Base-by-base conservation (phyloP, 2,113 vertebrate species). In the Cololabis saira region DNA sequence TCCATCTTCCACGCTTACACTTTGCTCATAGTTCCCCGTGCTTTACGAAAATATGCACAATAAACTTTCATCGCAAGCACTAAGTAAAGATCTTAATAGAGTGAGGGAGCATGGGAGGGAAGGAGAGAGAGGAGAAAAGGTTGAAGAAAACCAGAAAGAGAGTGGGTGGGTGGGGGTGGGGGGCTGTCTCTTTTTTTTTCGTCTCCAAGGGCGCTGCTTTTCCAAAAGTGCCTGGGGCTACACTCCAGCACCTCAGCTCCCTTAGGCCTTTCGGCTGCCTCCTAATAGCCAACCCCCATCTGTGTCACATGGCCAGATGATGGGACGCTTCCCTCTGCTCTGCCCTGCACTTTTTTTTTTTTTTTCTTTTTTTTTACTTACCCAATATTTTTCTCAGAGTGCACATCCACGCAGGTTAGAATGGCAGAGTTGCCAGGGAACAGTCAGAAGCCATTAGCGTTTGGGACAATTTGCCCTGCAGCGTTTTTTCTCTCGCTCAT, bases 361-460 rank as follows among this genome's bases (percentile, higher is more conserved):
- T 67, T 37, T 37, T 76, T 67, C 10, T 37, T 37, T 37, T 37
- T 37, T 37, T 45, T 76, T 49, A 47, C 52, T 48, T 58, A 50
- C 68, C 72, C 78, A 66, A 52, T 67, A 71, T 82, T 86, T 83
- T 84, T 76, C 83, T 67, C 92, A 93, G 94, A 95, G 94, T 94
- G 95, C 93, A 95, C 94, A 95, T 97, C 94, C 90, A 94, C 95
- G 93, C 96, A 98, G 96, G 96, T 98, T 98, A 96, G 95, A 97
- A 96, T 96, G 95, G 95, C 93, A 86, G 95, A 95, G 96, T 98
- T 99, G 97, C 97, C 96, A 98, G 94, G 96, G 96, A 99, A 97
- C 96, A 98, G 97, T 99, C 97, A 99, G 94, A 98, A 98, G 94
- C 96, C 96, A 98, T 99, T 99, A 99, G 95, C 94, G 96, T 96